These are phyloP conservation scores for Hoplias malabaricus DNA, from an alignment of 2,113 vertebrate genomes.

Conservation along the genomic window DNA sequence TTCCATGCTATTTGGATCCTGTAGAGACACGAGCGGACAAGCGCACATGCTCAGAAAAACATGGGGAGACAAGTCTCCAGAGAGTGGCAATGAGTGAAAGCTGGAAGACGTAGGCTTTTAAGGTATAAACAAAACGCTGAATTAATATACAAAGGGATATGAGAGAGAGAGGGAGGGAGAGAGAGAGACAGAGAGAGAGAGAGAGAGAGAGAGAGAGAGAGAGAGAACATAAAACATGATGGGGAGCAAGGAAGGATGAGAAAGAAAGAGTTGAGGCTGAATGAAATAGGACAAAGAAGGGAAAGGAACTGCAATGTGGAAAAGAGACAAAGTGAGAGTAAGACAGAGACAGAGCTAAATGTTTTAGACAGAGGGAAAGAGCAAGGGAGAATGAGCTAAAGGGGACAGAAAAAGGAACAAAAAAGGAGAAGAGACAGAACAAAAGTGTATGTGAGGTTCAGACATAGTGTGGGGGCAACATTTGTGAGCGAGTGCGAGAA, in stretches of 20 bases:
- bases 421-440: no score
- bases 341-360: no score
- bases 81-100: not conserved
- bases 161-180: not conserved
- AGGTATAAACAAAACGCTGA: conserved; percentile 48
- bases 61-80: not conserved
- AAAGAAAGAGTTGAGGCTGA: not conserved
- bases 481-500: no score
- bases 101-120: conserved; percentile 49
- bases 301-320: no score
- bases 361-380: no score
- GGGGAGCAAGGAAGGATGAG: not conserved
- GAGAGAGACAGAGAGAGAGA: conserved; percentile 24
- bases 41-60: conserved; percentile 10
- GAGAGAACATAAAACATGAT: no score
- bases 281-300: no score
- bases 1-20: conserved; percentile 2
- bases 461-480: no score
- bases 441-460: no score
- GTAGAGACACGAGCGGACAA: not conserved
- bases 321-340: no score
- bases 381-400: no score
- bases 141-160: conserved; percentile 31
- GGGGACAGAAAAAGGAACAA: no score
- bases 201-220: not conserved